phyloP scores from a whole-genome alignment of 1,140 invertebrate genomes.

The Lamellibrachia luymesi region DNA sequence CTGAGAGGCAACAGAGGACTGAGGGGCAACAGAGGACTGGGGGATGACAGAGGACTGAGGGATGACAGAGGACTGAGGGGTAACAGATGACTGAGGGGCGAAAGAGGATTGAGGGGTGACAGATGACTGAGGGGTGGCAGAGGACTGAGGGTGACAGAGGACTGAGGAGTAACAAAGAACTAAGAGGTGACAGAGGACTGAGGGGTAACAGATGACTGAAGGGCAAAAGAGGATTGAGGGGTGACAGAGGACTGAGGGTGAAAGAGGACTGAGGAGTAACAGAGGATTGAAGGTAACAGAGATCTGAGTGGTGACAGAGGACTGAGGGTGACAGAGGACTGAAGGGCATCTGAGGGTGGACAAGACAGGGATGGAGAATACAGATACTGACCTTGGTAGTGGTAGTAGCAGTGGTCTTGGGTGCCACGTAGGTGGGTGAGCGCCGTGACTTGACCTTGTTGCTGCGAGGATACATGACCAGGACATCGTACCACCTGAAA shows the following conservation, averaged over 20 bases:
- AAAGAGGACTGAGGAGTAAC: background rate
- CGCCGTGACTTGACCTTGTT: slow-evolving; percentile 42
- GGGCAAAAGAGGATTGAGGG: too few relatives aligned
- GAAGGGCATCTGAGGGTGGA: background rate
- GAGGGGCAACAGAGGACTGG: too few relatives aligned
- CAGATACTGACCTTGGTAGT: background rate
- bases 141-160: too few relatives aligned
- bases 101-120: too few relatives aligned
- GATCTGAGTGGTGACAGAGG: background rate
- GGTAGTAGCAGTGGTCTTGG: background rate
- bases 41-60: too few relatives aligned
- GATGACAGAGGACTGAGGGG: too few relatives aligned
- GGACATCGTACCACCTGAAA: slow-evolving; percentile 58
- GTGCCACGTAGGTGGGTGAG: background rate
- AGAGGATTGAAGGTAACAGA: background rate
- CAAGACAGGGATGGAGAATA: background rate
- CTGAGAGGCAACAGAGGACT: too few relatives aligned
- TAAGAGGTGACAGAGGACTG: too few relatives aligned
- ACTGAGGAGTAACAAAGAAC: too few relatives aligned
- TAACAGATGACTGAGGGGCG: too few relatives aligned
- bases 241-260: background rate
- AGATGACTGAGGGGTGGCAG: too few relatives aligned
- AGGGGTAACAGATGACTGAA: too few relatives aligned
- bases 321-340: background rate
- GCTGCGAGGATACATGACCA: slow-evolving; percentile 53